Base-by-base conservation (phyloP, 30 jellyfish, hydroid and myxozoan species). In the Aurelia coerulea region DNA sequence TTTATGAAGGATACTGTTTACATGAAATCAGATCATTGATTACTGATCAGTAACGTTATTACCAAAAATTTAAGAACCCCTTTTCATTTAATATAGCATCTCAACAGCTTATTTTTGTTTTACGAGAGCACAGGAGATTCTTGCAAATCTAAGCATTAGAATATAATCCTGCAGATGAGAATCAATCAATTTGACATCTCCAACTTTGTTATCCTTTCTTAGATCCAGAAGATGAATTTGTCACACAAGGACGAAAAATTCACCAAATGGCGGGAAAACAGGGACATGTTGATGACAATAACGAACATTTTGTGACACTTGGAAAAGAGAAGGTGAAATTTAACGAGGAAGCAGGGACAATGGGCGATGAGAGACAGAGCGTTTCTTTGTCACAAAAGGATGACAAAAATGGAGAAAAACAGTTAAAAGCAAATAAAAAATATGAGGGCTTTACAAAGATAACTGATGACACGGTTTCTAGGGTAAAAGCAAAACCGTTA, bases 401-500 rank as follows among this genome's bases (percentile, higher is more conserved):
- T 5, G 56, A 78, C 18, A 65, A 78, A 18, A 8, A 19, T 53
- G 29, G 19, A 3, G 17, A n/a, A 34, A 67, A 62, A 56, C 29
- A 23, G 8, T 19, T 33, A 52, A 65, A 78, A 56, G 80, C 0
- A 16, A 8, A 37, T 7, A 8, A 10, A 37, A 18, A 23, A 9
- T 13, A 31, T 2, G 62, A 58, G 4, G 23, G 62, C 0, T n/a
- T 32, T 2, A 46, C 79, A 7, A 68, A 32, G 41, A 11, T 16
- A 79, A 16, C 41, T 15, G 71, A 62, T 39, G 56, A 46, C 56
- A 46, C 56, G 13, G 56, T 6, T 46, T 46, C 56, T 46, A 46
- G 15, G 56, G 8, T 46, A 46, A 67, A 33, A 79, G 84, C 79
- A 16, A 79, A 79, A 42, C 89, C 89, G 35, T 37, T 79, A 37